Evolutionary conservation across 2,888 invertebrate species (phyloP), one percentile per base, ranked within the genome.

Genomic region (Alviniconcha strummeri): DNA sequence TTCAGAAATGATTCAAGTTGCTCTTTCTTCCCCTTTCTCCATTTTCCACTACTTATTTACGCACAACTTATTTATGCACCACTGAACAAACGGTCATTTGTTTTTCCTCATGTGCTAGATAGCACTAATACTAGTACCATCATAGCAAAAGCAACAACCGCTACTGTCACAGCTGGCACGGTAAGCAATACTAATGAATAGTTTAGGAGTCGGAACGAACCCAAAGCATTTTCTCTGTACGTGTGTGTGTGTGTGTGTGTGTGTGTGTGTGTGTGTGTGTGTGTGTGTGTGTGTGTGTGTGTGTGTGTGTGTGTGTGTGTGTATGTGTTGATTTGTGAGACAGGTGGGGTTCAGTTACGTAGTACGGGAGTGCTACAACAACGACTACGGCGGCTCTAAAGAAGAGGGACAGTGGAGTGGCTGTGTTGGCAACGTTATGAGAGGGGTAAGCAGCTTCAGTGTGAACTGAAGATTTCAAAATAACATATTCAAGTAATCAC

Each of bases 381-480:
- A 86, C 5, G 84, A 84, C 15, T 88, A 88, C 69, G 88, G 88
- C 9, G 80, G 83, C 17, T 72, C 84, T 8, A 71, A 55, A 13
- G 52, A 60, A 5, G 56, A 86, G 52, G 75, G 84, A 54, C 36
- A 52, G 4, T 87, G 87, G 88, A 85, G 80, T 4, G 88, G 88
- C 0, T 88, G 88, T 57, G 85, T 88, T 13, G 86, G 87, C 15
- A 86, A 87, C 72, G 86, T 88, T 15, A 80, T 87, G n/a, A 81
- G 86, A 82, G 88, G 88, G 87, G 88, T 88, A 80, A 76, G 87
- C 8, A 55, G 7, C 54, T 4, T 11, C 1, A 17, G 3, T 1
- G 36, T 36, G 36, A 36, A 36, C 3, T 36, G 36, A 36, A 36
- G 36, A 36, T 36, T 36, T 36, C 36, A 36, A 36, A 36, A 36